Percentiles rank a stretch among this genome's conserved stretches.
Conservation (phyloP, 2,888 invertebrate species). For the Lycophotia porphyrea region DNA sequence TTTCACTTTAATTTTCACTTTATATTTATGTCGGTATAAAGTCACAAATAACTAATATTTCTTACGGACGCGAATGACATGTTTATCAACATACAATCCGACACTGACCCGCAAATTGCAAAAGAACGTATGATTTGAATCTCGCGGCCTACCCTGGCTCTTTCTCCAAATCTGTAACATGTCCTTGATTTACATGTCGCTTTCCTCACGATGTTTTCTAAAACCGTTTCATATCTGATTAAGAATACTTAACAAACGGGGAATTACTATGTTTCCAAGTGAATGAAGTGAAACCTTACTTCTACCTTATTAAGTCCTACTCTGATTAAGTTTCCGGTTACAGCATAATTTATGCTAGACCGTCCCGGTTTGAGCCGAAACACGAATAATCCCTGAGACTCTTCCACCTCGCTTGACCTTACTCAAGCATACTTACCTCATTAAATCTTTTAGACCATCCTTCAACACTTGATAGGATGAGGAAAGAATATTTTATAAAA, state of each 20-base stretch:
- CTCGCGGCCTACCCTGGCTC: no score
- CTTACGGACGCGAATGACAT: no score
- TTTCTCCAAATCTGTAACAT: not conserved
- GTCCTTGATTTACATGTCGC: not conserved
- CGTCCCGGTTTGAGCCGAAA: not conserved
- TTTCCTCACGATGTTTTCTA: not conserved
- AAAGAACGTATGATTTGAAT: no score
- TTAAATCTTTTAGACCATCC: constrained; percentile 15
- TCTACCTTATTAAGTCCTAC: constrained; percentile 9
- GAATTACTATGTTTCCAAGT: not conserved
- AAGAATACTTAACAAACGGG: no score
- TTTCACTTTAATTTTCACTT: no score
- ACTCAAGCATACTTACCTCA: constrained; percentile 12
- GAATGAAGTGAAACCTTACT: constrained; percentile 6
- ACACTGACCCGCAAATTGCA: no score
- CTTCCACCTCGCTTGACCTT: constrained; percentile 22
- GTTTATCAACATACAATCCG: no score
- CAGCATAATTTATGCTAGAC: constrained; percentile 24
- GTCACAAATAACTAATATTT: no score
- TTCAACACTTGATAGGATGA: not conserved
- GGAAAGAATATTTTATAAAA: not conserved
- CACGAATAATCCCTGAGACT: constrained; percentile 16
- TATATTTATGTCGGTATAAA: no score
- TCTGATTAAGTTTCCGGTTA: constrained; percentile 16
- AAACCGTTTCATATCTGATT: not conserved